Evolutionary conservation across 1,140 invertebrate species (phyloP), one percentile per base, ranked within the genome.

Genomic region (Maniola jurtina): DNA sequence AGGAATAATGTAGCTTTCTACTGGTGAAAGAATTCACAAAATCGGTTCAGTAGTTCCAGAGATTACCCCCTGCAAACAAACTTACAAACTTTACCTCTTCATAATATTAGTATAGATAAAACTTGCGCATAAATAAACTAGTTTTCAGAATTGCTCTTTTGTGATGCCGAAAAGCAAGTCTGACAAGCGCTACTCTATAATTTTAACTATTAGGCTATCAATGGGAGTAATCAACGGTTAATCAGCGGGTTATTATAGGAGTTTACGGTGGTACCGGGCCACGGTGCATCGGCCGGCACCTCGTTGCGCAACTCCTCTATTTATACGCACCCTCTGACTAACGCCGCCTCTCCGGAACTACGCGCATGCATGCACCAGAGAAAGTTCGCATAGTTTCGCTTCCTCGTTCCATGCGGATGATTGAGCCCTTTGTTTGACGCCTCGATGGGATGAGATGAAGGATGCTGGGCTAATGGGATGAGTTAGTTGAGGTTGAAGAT

Each of bases 271-370:
- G 68, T 36, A n/a, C 47, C 61, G 64, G 66, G 64, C 60, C 48
- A 40, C 79, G 69, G 77, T 79, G 80, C 80, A 82, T 82, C 77
- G 79, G 56, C 79, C 82, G 76, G 16, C 48, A 14, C 48, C 25
- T 25, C 61, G 77, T 86, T 88, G 76, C 79, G 82, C 75, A 86
- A 88, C 61, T 45, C 47, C 14, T 60, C 80, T 88, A 88, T 86
- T 82, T 75, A 86, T 88, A 86, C 72, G 25, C 50, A 70, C 68
- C 68, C 66, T 66, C 65, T 72, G 72, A 71, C 67, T 75, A 75
- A 75, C 70, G 10, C 16, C 48, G 15, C 14, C 14, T 66, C 60
- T 57, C 60, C 66, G 61, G 66, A 68, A 63, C 66, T 52, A 55
- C 25, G 25, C 25, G 25, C 25, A 25, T 35, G 54, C 10, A n/a